Base-by-base conservation (phyloP, 2,888 invertebrate genomes). In the Griposia aprilina region DNA sequence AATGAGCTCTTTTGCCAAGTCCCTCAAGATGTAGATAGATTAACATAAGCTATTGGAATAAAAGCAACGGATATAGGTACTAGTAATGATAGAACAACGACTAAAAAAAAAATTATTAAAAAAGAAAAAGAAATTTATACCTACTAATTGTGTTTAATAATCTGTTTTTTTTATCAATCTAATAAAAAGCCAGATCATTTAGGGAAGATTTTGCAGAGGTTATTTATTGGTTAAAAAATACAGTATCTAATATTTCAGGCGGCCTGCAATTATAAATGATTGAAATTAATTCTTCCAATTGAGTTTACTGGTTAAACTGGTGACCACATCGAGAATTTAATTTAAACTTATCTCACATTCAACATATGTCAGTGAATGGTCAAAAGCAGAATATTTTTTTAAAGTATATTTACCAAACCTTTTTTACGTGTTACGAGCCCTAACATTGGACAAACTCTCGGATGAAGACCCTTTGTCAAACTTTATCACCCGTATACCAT, bases 401-500 rank as follows among this genome's bases (percentile, higher is more conserved):
- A 20, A 60, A 23, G 62, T 60, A 45, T 52, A 62, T 41, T 72
- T 50, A 60, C 17, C 11, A 23, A 85, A 69, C 0, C 57, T 8
- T 72, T 60, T 70, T 66, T 50, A 41, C 30, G 26, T 2, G 13
- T 36, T 23, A 36, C 26, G 36, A 36, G 11, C 41, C 41, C 11
- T 74, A 50, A 74, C 26, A 76, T 62, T 52, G 48, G n/a, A 74
- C 52, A 70, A 62, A 73, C 62, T 62, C 66, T 73, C 73, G 67
- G 63, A 82, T 74, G 26, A 63, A 70, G 36, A 67, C 67, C 48
- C 60, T 76, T 74, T 74, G 69, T 83, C 84, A 76, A 74, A 74
- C 23, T 79, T 82, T 78, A 86, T 84, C 79, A 76, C 26, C 52
- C 57, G 71, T 71, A 68, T 65, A 74, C 41, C 63, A 78, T 80